Evolutionary conservation across 2,888 invertebrate genomes (phyloP).

Genomic region (Mamestra brassicae): DNA sequence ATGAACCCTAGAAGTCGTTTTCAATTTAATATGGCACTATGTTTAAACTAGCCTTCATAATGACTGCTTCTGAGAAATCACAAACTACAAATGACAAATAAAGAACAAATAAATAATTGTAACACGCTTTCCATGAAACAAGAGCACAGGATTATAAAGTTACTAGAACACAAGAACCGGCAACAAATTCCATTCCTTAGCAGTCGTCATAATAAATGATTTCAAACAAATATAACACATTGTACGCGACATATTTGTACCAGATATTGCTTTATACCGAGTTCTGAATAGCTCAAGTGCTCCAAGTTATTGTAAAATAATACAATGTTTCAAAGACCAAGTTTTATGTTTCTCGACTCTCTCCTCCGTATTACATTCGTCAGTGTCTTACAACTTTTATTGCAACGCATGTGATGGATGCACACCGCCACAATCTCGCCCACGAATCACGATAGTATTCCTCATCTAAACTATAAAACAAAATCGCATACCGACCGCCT

Average conservation of each 20-base stretch:
- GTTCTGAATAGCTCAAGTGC: slow-evolving; percentile 69
- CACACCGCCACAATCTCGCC: slow-evolving; percentile 80
- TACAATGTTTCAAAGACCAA: slow-evolving; percentile 78
- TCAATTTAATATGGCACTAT: neutral
- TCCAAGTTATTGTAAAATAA: slow-evolving; percentile 78
- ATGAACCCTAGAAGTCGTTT: neutral
- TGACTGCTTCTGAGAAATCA: neutral
- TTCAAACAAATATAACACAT: slow-evolving; percentile 57
- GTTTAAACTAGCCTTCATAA: neutral
- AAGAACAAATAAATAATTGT: neutral
- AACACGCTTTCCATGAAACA: slow-evolving; percentile 14
- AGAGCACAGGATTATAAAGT: slow-evolving; percentile 14
- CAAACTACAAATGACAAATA: neutral
- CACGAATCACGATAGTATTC: slow-evolving; percentile 70
- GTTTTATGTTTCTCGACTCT: slow-evolving; percentile 78
- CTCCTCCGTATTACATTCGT: slow-evolving; percentile 85
- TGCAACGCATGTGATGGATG: slow-evolving; percentile 85
- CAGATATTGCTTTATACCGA: slow-evolving; percentile 65
- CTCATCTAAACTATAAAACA: slow-evolving; percentile 80
- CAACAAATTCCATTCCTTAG: slow-evolving; percentile 36
- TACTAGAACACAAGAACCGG: neutral
- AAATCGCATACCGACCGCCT: slow-evolving; percentile 81
- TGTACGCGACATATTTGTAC: slow-evolving; percentile 62
- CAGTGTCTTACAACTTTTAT: slow-evolving; percentile 89
- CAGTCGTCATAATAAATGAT: slow-evolving; percentile 54